phyloP scores from a whole-genome alignment of 2,113 vertebrate species.

The Sarotherodon lohbergeri region DNA sequence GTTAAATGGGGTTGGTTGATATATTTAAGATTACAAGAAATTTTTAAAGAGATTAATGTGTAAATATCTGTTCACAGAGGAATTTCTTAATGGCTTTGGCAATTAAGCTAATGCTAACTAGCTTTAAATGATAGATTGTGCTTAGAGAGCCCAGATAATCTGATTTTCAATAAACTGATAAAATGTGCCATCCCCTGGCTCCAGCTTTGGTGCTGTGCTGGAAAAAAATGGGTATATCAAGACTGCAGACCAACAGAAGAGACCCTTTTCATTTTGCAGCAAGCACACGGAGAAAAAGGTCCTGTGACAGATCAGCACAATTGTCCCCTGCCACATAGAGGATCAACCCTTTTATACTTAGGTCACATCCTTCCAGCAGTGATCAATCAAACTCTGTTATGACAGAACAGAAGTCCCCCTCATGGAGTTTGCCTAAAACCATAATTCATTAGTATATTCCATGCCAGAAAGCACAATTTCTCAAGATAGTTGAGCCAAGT shows the following conservation, averaged over 20 bases:
- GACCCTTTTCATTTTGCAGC: not conserved
- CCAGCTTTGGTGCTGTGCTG: not conserved
- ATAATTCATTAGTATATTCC: not conserved
- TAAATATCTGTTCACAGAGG: not conserved
- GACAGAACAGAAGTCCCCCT: not conserved
- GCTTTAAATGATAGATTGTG: not conserved
- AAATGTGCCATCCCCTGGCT: not conserved
- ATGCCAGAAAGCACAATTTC: not conserved
- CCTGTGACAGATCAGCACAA: not conserved
- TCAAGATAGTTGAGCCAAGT: not conserved
- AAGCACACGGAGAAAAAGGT: not conserved
- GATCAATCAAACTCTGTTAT: not conserved
- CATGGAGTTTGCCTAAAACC: not conserved
- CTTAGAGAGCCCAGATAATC: not conserved
- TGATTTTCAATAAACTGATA: not conserved
- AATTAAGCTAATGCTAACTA: not conserved
- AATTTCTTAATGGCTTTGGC: not conserved
- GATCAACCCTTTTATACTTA: not conserved
- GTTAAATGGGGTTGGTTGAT: not conserved
- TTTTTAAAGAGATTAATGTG: not conserved
- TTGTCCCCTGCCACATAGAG: not conserved
- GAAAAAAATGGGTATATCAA: not conserved
- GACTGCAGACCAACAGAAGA: not conserved
- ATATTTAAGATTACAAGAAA: not conserved
- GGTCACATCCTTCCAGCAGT: not conserved